Percentiles rank a stretch among this genome's conserved stretches.
Conservation (phyloP, 1,140 invertebrate species). For the Nilaparvata lugens region DNA sequence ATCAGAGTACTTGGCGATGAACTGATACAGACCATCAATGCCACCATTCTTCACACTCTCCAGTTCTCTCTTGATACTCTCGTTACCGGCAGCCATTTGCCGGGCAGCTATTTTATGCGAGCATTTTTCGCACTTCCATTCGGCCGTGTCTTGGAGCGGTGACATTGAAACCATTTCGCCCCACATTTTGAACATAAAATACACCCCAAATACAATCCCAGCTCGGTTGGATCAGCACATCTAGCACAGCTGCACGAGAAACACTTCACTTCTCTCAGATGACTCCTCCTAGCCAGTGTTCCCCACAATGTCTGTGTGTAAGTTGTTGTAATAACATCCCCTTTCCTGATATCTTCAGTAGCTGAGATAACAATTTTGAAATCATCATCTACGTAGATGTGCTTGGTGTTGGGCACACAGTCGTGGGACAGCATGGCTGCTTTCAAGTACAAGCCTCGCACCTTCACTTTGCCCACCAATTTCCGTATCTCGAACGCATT, state of each 20-base stretch:
- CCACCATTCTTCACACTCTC: slow-evolving; percentile 42
- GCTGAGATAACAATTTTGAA: slow-evolving; percentile 50
- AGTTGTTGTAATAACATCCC: slow-evolving; percentile 56
- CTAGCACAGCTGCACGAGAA: slow-evolving; percentile 56
- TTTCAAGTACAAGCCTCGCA: slow-evolving; percentile 53
- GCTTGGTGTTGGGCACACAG: slow-evolving; percentile 53
- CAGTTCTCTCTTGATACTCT: slow-evolving; percentile 45
- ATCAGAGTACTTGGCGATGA: slow-evolving; percentile 46
- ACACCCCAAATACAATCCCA: slow-evolving; percentile 55
- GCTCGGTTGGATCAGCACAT: slow-evolving; percentile 56
- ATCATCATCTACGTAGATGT: slow-evolving; percentile 49
- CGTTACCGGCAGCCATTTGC: slow-evolving; percentile 17
- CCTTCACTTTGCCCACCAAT: slow-evolving; percentile 26
- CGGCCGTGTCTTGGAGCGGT: slow-evolving; percentile 45
- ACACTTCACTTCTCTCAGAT: slow-evolving; percentile 57
- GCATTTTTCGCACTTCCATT: slow-evolving; percentile 45
- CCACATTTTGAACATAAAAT: slow-evolving; percentile 53
- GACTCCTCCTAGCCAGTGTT: slow-evolving; percentile 48
- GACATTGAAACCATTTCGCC: slow-evolving; percentile 43
- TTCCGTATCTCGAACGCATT: slow-evolving; percentile 55
- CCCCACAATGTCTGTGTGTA: slow-evolving; percentile 67
- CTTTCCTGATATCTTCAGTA: slow-evolving; percentile 47
- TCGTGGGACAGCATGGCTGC: slow-evolving; percentile 56
- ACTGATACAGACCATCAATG: slow-evolving; percentile 46
- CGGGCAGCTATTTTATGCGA: slow-evolving; percentile 12